These are phyloP conservation scores for Caenorhabditis sp. DNA, from an alignment of 2,888 invertebrate species.

Conservation along the genomic window DNA sequence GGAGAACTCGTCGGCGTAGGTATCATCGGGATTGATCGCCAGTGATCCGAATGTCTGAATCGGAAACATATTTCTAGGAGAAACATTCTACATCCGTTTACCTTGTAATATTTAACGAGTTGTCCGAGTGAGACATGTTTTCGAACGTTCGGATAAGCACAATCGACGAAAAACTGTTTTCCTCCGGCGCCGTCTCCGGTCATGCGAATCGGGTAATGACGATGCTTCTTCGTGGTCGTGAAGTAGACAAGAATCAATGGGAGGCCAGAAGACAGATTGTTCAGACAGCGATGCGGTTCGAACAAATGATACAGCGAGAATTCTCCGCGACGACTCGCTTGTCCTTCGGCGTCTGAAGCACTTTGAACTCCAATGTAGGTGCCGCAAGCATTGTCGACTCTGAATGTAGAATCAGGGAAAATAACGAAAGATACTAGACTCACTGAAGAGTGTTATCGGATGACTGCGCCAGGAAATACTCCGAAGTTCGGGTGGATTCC, in stretches of 20 bases:
- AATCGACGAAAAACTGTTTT: slow-evolving; percentile 25
- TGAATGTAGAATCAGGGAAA: background rate
- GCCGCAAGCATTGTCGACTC: background rate
- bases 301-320: slow-evolving; percentile 28
- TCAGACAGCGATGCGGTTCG: background rate
- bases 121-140: slow-evolving; percentile 27
- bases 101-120: slow-evolving; percentile 35
- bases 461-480: background rate
- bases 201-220: slow-evolving; percentile 29
- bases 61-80: background rate
- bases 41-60: slow-evolving; percentile 23
- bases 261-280: slow-evolving; percentile 6
- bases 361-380: slow-evolving; percentile 17
- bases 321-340: slow-evolving; percentile 18
- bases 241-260: slow-evolving; percentile 40
- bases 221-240: slow-evolving; percentile 40
- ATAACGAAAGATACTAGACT: background rate
- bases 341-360: slow-evolving; percentile 4
- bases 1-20: slow-evolving; percentile 12
- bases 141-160: slow-evolving; percentile 34
- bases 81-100: background rate
- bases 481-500: background rate
- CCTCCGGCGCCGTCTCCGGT: background rate
- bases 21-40: slow-evolving; percentile 7
- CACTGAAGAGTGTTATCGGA: background rate